Percentiles rank a stretch among this genome's conserved stretches.
These are phyloP conservation scores for Montipora cactus DNA, from an alignment of 64 coral and sea anemone species.

Conservation along the genomic window DNA sequence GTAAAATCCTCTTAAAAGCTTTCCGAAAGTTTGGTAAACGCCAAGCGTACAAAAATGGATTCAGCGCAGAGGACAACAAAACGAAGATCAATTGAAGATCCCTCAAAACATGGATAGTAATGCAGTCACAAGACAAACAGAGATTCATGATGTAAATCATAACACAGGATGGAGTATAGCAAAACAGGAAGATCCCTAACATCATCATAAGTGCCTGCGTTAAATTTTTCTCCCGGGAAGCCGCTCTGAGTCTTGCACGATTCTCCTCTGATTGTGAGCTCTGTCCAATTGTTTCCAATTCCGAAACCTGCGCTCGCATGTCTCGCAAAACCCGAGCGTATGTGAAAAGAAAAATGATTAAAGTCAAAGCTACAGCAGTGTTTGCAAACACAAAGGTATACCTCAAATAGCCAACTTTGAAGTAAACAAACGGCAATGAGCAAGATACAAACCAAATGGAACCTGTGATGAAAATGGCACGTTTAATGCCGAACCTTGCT, in stretches of 20 bases:
- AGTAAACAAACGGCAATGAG: conserved; percentile 58
- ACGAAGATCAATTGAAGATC: conserved; percentile 85
- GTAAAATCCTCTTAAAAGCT: conserved; percentile 73
- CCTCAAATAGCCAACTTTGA: conserved; percentile 68
- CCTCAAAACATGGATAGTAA: conserved; percentile 66
- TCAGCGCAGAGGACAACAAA: conserved; percentile 70
- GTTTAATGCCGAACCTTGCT: neutral
- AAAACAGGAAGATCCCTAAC: no score
- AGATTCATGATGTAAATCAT: conserved; percentile 86
- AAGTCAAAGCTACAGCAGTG: conserved; percentile 56
- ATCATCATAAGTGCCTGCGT: conserved; percentile 52
- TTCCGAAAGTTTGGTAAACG: conserved; percentile 72
- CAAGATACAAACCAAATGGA: conserved; percentile 58
- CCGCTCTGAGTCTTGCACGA: neutral
- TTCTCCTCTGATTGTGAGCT: conserved; percentile 37
- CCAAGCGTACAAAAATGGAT: conserved; percentile 76
- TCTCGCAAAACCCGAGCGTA: conserved; percentile 58
- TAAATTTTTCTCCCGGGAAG: conserved; percentile 56
- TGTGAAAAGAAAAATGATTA: conserved; percentile 58
- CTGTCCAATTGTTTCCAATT: conserved; percentile 38
- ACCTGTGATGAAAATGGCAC: neutral
- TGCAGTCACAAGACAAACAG: conserved; percentile 68
- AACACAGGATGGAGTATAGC: conserved; percentile 36
- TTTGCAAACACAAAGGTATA: conserved; percentile 83
- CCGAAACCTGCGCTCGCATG: conserved; percentile 56